These are phyloP conservation scores for Takifugu rubripes DNA, from an alignment of 2,797 vertebrate species.

Conservation along the genomic window DNA sequence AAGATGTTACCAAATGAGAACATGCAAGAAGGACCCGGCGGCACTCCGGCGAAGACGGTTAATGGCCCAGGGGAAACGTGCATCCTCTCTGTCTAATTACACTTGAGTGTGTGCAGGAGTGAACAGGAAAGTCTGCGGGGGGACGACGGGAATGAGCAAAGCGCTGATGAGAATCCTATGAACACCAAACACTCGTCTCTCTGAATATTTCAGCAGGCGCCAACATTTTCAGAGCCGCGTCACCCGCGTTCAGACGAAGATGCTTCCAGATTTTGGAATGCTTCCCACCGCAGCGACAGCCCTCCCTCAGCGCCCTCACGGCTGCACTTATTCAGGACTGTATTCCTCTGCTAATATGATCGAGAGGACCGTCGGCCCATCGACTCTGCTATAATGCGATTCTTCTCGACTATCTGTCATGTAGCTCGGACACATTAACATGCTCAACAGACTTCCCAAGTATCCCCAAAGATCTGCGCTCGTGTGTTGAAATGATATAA, in stretches of 20 bases:
- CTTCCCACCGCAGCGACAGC: constrained; percentile 25
- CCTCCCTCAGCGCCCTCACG: constrained; percentile 25
- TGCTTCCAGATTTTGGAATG: constrained; percentile 32
- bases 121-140: constrained; percentile 37
- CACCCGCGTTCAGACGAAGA: constrained; percentile 25
- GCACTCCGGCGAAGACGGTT: constrained; percentile 41
- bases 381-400: constrained; percentile 31
- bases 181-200: constrained; percentile 36
- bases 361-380: constrained; percentile 41
- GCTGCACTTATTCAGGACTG: no score
- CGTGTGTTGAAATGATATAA: background rate
- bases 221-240: constrained; percentile 35
- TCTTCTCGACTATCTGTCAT: constrained; percentile 31
- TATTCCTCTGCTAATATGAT: no score
- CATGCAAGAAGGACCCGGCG: constrained; percentile 44
- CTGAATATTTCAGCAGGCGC: constrained; percentile 54
- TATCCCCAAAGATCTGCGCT: background rate
- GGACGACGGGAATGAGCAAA: constrained; percentile 59
- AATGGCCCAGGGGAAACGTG: constrained; percentile 50
- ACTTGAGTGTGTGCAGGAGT: constrained; percentile 50
- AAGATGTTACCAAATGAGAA: constrained; percentile 49
- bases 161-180: constrained; percentile 55
- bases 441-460: constrained; percentile 12
- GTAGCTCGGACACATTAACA: constrained; percentile 9
- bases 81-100: constrained; percentile 60